Percentiles rank a stretch among this genome's conserved stretches.
Conservation (phyloP, 2,888 invertebrate genomes). For the Tanaodytes sp. region DNA sequence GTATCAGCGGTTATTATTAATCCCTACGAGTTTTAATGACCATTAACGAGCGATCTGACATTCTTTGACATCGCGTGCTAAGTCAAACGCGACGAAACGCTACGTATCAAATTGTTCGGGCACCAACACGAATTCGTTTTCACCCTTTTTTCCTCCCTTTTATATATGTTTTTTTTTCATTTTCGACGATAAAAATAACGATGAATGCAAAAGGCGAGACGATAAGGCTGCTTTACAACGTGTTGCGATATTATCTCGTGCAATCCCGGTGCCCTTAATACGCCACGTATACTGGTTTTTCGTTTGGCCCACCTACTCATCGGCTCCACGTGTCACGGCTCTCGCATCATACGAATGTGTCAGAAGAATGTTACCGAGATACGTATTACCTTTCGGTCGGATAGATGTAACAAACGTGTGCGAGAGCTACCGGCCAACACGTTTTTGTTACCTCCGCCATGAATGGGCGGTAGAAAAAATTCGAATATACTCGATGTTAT, state of each 20-base stretch:
- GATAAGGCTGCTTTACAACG: conserved; percentile 61
- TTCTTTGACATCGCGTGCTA: conserved; percentile 50
- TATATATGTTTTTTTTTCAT: conserved; percentile 1
- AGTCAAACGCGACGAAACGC: conserved; percentile 49
- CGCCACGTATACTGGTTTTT: conserved; percentile 51
- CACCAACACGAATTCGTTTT: conserved; percentile 40
- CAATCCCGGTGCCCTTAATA: conserved; percentile 58
- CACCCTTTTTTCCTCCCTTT: too few relatives aligned
- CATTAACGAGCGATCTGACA: too few relatives aligned
- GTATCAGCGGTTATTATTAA: conserved; percentile 37
- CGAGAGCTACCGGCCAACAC: neutral
- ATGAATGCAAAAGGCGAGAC: conserved; percentile 51
- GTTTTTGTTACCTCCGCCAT: too few relatives aligned
- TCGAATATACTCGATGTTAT: too few relatives aligned
- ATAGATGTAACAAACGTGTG: conserved; percentile 19
- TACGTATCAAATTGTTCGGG: conserved; percentile 48
- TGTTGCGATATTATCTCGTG: conserved; percentile 62
- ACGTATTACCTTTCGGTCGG: conserved; percentile 24
- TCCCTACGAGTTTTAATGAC: too few relatives aligned
- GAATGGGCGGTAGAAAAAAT: too few relatives aligned
- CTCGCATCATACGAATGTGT: conserved; percentile 23
- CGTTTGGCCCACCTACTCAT: conserved; percentile 45
- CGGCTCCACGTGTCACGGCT: conserved; percentile 35
- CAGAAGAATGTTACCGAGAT: conserved; percentile 38
- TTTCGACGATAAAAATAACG: conserved; percentile 52